phyloP scores from a whole-genome alignment of 2,113 vertebrate genomes.

The Chinchilla lanigera region DNA sequence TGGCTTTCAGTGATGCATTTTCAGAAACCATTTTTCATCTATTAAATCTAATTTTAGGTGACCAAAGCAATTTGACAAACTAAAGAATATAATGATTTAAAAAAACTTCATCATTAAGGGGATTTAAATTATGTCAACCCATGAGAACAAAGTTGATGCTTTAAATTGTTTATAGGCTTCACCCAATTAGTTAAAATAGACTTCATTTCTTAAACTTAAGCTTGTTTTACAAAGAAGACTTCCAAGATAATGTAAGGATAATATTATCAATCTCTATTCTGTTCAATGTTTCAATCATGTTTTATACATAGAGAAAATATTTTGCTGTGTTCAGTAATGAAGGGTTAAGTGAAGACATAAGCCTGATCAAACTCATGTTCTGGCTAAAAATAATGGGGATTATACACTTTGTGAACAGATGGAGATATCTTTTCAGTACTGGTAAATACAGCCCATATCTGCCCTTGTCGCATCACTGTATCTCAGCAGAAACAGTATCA shows the following conservation, averaged over 20 bases:
- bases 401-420: neutral
- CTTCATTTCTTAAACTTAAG: neutral
- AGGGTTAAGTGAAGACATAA: neutral
- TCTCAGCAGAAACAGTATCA: neutral
- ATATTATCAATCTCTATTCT: neutral
- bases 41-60: constrained; percentile 34
- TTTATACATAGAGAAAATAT: neutral
- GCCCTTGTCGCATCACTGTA: too few species aligned
- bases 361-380: neutral
- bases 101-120: neutral
- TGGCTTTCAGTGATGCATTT: neutral
- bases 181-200: neutral
- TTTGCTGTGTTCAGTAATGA: neutral
- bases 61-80: neutral
- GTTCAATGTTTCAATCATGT: neutral
- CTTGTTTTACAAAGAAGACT: neutral
- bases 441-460: neutral
- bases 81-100: neutral
- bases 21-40: neutral
- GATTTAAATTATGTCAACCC: neutral
- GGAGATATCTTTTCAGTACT: neutral
- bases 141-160: neutral
- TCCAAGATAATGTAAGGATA: neutral
- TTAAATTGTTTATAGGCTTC: neutral
- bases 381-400: neutral